These are phyloP conservation scores for Serrognathus titanus DNA, from an alignment of 2,888 invertebrate genomes.

Conservation along the genomic window DNA sequence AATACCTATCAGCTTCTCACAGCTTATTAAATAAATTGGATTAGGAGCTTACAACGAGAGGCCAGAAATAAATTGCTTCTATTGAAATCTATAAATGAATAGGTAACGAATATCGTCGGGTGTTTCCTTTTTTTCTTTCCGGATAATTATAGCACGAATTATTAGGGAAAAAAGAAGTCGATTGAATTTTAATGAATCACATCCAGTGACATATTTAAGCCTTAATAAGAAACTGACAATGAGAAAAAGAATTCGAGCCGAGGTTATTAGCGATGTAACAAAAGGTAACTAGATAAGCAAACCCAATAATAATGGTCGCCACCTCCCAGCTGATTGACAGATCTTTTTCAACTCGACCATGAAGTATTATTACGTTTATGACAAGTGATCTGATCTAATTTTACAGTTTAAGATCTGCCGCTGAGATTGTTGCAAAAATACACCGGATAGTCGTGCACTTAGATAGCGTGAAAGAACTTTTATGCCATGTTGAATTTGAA, in stretches of 20 bases:
- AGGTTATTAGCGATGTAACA: constrained; percentile 4
- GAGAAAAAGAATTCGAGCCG: constrained; percentile 2
- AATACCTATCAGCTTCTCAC: too few species aligned
- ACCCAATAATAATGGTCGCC: constrained; percentile 9
- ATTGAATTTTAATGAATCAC: constrained; percentile 8
- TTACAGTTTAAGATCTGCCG: constrained; percentile 1
- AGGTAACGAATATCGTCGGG: background rate
- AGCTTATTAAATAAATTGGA: background rate
- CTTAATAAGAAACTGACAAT: constrained; percentile 1
- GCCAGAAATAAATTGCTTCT: too few species aligned
- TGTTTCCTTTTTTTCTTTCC: background rate
- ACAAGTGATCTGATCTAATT: background rate
- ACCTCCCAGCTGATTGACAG: constrained; percentile 16
- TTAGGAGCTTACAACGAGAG: background rate
- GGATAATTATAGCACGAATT: background rate
- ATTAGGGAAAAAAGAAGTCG: background rate
- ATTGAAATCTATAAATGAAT: background rate
- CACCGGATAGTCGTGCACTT: background rate
- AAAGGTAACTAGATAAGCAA: constrained; percentile 6
- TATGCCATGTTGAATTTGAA: background rate
- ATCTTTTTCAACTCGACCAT: constrained; percentile 15
- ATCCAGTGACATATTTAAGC: constrained; percentile 6
- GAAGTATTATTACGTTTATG: constrained; percentile 15
- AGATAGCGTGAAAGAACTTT: background rate
- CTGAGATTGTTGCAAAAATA: background rate